These are phyloP conservation scores for Tetraneura akinire DNA, from an alignment of 1,140 invertebrate species.

Conservation along the genomic window DNA sequence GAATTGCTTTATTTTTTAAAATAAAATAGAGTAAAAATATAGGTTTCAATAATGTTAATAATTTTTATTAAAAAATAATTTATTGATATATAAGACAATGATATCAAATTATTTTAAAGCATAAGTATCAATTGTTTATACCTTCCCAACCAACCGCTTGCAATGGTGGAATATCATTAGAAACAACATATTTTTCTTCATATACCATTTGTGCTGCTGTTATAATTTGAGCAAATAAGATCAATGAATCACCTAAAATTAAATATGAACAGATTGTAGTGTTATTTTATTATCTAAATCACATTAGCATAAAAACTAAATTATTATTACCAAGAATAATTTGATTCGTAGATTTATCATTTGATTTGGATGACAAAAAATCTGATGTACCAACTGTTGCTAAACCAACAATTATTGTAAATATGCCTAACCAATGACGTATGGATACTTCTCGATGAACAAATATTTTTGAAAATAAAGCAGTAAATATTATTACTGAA, in stretches of 20 bases:
- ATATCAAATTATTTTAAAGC: background rate
- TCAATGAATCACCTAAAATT: conserved; percentile 80
- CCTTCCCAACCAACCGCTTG: conserved; percentile 94
- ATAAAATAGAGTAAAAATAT: too few relatives aligned
- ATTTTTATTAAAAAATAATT: too few relatives aligned
- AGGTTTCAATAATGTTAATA: too few relatives aligned
- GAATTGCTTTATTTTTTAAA: too few relatives aligned
- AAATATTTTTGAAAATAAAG: conserved; percentile 85
- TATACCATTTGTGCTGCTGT: conserved; percentile 91
- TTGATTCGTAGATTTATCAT: conserved; percentile 68
- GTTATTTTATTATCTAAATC: too few relatives aligned
- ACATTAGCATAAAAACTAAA: background rate
- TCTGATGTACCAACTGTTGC: conserved; percentile 81
- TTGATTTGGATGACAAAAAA: conserved; percentile 61
- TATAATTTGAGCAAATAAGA: conserved; percentile 85
- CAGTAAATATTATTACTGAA: conserved; percentile 92
- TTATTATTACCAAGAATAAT: conserved; percentile 70
- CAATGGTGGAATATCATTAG: conserved; percentile 78
- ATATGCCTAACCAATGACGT: conserved; percentile 84
- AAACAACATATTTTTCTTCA: conserved; percentile 87
- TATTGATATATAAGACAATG: too few relatives aligned
- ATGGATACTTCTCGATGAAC: conserved; percentile 69
- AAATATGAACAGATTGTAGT: background rate
- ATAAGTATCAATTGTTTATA: conserved; percentile 56
- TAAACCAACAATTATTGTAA: conserved; percentile 77